Evolutionary conservation across 1,140 invertebrate species (phyloP), one percentile per base, ranked within the genome.

Genomic region (Zaprionus tsacasi): DNA sequence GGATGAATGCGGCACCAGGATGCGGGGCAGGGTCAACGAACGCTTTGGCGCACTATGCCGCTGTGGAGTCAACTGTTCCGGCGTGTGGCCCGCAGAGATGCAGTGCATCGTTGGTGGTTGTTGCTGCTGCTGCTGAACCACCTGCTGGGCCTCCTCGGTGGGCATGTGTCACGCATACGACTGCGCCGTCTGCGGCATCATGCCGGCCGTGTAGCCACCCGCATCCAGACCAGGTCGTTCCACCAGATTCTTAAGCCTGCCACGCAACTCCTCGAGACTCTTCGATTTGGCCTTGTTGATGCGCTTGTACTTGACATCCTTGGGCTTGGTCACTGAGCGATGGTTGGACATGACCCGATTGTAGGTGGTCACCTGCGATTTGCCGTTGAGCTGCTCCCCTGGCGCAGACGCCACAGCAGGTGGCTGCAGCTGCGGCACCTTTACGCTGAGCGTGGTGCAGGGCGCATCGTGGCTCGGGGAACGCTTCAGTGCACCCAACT

Each of bases 271-370:
- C 82, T 98, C 97, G 55, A 98, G 93, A 82, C 96, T 97, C 93
- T 97, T 97, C 27, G 96, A 97, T 92, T 97, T 97, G 4, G 96
- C 96, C 91, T 97, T 97, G 89, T 97, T 97, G 92, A 97, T 97
- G 76, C 96, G 94, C 91, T 97, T 97, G 93, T 97, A 97, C 92
- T 97, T 97, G 6, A 97, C 96, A 87, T 98, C 97, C 93, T 97
- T 97, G 64, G 97, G 96, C 93, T 97, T 97, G 3, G 96, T 97
- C 48, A 98, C 97, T 52, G 96, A 97, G 71, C 97, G 94, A 93
- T 98, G 97, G 92, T 97, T 98, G 27, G 96, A 96, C 97, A 97
- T 97, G 54, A 97, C 96, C 75, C 96, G 93, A 92, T 97, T 97
- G 92, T 97, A 97, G 7, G 95, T 96, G 8, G 96, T 96, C 12